Percentiles rank a stretch among this genome's conserved stretches.
These are phyloP conservation scores for Ianthella basta DNA, from an alignment of 37 sponge, comb jelly and placozoan genomes.

Conservation along the genomic window DNA sequence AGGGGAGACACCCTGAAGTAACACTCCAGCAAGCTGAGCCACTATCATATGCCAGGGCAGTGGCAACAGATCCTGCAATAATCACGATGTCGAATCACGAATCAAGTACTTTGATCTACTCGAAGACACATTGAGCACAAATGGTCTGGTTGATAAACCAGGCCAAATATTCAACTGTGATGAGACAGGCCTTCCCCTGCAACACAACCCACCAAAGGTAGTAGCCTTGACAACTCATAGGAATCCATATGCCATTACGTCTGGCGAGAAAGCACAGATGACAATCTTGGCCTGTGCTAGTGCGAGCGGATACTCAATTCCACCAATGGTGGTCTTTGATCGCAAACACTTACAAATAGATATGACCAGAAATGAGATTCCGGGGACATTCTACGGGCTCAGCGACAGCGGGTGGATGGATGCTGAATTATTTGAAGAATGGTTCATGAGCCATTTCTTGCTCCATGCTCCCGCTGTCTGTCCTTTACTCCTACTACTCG, in stretches of 20 bases:
- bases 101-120: conserved; percentile 4
- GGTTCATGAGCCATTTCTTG: conserved; percentile 35
- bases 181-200: conserved; percentile 37
- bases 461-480: conserved; percentile 21
- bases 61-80: not conserved
- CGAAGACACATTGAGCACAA: not conserved
- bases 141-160: not conserved
- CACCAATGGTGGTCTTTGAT: conserved; percentile 12
- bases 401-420: conserved; percentile 23
- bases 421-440: conserved; percentile 20
- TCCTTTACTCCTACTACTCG: conserved; percentile 27
- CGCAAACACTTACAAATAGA: not conserved
- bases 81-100: no score
- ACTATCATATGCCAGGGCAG: conserved; percentile 6
- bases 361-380: conserved; percentile 10
- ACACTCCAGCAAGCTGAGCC: not conserved
- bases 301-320: conserved; percentile 14
- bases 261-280: not conserved
- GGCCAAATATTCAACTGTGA: conserved; percentile 26
- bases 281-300: conserved; percentile 32
- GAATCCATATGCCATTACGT: not conserved
- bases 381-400: conserved; percentile 26
- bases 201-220: conserved; percentile 11
- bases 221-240: conserved; percentile 2
- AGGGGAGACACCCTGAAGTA: not conserved